A percentile compares a stretch with the other conserved stretches of the same genome.
Conservation (phyloP, 2,113 vertebrate genomes). For the Lethenteron camtschaticum region DNA sequence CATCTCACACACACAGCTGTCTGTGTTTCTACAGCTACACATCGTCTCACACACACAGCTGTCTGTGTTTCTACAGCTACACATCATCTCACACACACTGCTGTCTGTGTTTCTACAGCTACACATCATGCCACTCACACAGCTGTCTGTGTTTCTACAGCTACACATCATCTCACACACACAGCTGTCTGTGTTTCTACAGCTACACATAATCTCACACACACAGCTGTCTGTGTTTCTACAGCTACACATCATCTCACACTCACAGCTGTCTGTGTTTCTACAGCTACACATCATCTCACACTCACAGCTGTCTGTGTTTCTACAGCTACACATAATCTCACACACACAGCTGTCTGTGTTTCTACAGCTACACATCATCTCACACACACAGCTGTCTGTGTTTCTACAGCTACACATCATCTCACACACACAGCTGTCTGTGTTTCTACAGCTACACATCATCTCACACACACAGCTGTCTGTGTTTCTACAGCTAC, state of each 20-base stretch:
- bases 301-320: too few relatives aligned
- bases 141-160: too few relatives aligned
- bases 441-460: not conserved
- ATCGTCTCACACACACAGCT: not conserved
- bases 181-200: not conserved
- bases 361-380: not conserved
- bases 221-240: too few relatives aligned
- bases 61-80: not conserved
- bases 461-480: too few relatives aligned
- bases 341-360: not conserved
- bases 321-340: not conserved
- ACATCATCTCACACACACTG: not conserved
- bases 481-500: too few relatives aligned
- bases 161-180: not conserved
- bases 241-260: not conserved
- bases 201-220: not conserved
- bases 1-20: slow-evolving; percentile 1
- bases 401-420: not conserved
- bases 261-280: not conserved
- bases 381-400: too few relatives aligned
- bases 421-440: not conserved
- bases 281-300: not conserved
- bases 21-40: too few relatives aligned
- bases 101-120: not conserved
- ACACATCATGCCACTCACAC: too few relatives aligned